phyloP scores from a whole-genome alignment of 2,113 vertebrate species.

The Elanus axillaris region DNA sequence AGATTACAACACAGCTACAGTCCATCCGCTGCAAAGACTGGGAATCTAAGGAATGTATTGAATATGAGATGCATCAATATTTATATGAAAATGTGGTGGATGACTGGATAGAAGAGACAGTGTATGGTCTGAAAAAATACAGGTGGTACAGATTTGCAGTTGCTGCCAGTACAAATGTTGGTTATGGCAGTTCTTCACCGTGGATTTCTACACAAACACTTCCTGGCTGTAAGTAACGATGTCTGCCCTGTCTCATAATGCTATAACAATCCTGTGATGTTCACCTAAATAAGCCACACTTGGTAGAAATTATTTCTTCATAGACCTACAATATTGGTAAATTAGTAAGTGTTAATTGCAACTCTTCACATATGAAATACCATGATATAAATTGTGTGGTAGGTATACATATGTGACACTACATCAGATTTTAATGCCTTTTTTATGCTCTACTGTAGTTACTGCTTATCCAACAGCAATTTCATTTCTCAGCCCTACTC shows the following conservation, averaged over 20 bases:
- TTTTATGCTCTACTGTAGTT: background rate
- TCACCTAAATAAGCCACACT: background rate
- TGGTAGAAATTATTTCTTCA: background rate
- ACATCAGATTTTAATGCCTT: background rate
- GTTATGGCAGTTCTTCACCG: slow-evolving; percentile 80
- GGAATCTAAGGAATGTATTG: slow-evolving; percentile 78
- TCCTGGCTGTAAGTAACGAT: slow-evolving; percentile 84
- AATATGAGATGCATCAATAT: slow-evolving; percentile 70
- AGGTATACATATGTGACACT: background rate
- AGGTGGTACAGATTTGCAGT: slow-evolving; percentile 88
- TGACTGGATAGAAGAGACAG: slow-evolving; percentile 67
- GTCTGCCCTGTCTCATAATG: background rate
- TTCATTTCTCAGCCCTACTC: background rate
- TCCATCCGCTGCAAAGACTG: slow-evolving; percentile 74
- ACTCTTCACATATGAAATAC: background rate
- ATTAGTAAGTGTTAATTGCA: background rate
- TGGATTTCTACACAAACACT: slow-evolving; percentile 85
- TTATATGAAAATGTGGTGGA: slow-evolving; percentile 60
- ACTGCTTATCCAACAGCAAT: background rate
- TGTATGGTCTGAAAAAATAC: slow-evolving; percentile 84
- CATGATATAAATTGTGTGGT: background rate
- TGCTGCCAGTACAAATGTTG: slow-evolving; percentile 86
- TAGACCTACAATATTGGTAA: background rate
- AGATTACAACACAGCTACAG: slow-evolving; percentile 80
- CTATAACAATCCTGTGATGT: background rate